A percentile compares a stretch with the other conserved stretches of the same genome.
These are phyloP conservation scores for Polymixis flavicincta DNA, from an alignment of 2,888 invertebrate genomes.

Conservation along the genomic window DNA sequence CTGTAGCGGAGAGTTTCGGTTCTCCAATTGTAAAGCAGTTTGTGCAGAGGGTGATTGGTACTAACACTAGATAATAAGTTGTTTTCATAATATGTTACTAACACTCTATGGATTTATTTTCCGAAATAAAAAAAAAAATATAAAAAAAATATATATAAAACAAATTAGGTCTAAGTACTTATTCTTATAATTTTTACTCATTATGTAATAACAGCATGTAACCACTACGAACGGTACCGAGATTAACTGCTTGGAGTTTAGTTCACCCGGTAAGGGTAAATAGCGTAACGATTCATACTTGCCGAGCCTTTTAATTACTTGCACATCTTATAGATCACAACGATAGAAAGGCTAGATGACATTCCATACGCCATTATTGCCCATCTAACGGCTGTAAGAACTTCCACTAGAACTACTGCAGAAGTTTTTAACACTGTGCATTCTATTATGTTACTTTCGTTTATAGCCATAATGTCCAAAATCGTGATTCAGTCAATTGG, in stretches of 20 bases:
- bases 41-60: too few species aligned
- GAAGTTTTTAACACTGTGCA: not conserved
- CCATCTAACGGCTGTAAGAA: slow-evolving; percentile 31
- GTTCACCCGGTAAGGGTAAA: slow-evolving; percentile 38
- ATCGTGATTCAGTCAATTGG: slow-evolving; percentile 28
- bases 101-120: too few species aligned
- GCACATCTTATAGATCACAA: slow-evolving; percentile 60
- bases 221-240: slow-evolving; percentile 43
- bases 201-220: slow-evolving; percentile 33
- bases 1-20: too few species aligned
- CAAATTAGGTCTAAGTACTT: not conserved
- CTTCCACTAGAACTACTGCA: slow-evolving; percentile 18
- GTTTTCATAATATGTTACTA: too few species aligned
- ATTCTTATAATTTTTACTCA: slow-evolving; percentile 9
- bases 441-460: slow-evolving; percentile 14
- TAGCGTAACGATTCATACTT: slow-evolving; percentile 56
- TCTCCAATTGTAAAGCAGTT: too few species aligned
- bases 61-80: too few species aligned
- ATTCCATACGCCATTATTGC: slow-evolving; percentile 39
- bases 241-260: slow-evolving; percentile 38
- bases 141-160: too few species aligned
- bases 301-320: slow-evolving; percentile 58
- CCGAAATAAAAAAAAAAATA: too few species aligned
- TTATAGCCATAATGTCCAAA: slow-evolving; percentile 16
- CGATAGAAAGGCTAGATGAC: slow-evolving; percentile 55